Evolutionary conservation across 2,797 vertebrate species (phyloP), one percentile per base, ranked within the genome.

Genomic region (Phoxinus dragarum): DNA sequence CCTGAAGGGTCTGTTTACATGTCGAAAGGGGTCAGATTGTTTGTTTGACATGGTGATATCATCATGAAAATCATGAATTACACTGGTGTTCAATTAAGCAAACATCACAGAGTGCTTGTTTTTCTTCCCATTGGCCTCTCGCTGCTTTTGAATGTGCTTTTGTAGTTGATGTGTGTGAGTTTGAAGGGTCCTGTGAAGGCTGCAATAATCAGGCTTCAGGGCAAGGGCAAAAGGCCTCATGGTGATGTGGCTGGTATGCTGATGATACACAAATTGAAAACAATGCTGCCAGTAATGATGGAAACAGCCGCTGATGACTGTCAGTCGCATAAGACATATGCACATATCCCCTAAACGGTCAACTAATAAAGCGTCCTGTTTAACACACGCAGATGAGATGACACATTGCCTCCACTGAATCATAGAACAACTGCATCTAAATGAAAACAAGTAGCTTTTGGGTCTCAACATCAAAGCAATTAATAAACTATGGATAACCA

Each of bases 401-500:
- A 96, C 93, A 94, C 93, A 95, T 91, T 86, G 88, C 88, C 71
- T 91, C 89, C 91, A 88, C 93, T 92, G 94, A 95, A 94, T 92
- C 93, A 94, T 94, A 93, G 94, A 93, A 89, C 93, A 96, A 93
- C 93, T 92, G 92, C 71, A 92, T 94, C 94, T 93, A 95, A 96
- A 96, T 96, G 94, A 94, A 96, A 96, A 95, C 92, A 94, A 96
- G 94, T 93, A 92, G 74, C 90, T 91, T 94, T 95, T 93, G 90
- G 93, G 92, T 88, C 93, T 88, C 88, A 86, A 93, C 92, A 96
- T 97, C 95, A 97, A 97, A 97, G 95, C 92, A 87, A 93, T 94
- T 94, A 96, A 95, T 93, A 92, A 93, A 92, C 91, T 94, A 93
- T 94, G 95, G 94, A 96, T 95, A 96, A 96, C 94, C 93, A 96